phyloP scores from a whole-genome alignment of 2,888 invertebrate genomes.

The Ectobius pallidus region DNA sequence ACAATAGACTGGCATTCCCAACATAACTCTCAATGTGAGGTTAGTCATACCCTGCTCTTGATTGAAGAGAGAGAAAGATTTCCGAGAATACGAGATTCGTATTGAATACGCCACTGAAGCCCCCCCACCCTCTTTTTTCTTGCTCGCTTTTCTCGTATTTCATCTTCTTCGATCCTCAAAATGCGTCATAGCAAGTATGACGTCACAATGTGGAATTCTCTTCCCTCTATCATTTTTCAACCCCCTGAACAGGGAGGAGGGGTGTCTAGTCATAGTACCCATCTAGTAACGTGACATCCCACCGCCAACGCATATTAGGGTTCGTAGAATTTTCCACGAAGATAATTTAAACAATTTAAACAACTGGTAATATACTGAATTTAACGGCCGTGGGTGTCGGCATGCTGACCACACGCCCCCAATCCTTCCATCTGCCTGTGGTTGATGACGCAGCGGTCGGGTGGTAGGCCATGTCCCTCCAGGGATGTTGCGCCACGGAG shows the following conservation, averaged over 20 bases:
- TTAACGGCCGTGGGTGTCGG: too few species aligned
- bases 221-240: neutral
- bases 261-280: neutral
- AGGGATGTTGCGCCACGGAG: too few species aligned
- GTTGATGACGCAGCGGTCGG: too few species aligned
- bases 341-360: neutral
- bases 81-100: too few species aligned
- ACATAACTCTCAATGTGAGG: too few species aligned
- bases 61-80: too few species aligned
- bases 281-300: neutral
- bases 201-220: neutral
- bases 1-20: too few species aligned
- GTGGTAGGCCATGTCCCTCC: too few species aligned
- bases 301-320: neutral
- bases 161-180: neutral
- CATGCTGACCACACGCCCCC: too few species aligned
- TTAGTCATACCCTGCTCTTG: too few species aligned
- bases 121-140: neutral
- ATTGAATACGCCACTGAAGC: neutral
- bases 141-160: neutral
- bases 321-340: neutral
- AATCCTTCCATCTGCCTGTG: too few species aligned
- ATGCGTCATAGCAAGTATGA: neutral
- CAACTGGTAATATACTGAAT: too few species aligned
- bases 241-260: neutral